Conservation (phyloP, 2,888 invertebrate genomes). For the Xanthia togata region DNA sequence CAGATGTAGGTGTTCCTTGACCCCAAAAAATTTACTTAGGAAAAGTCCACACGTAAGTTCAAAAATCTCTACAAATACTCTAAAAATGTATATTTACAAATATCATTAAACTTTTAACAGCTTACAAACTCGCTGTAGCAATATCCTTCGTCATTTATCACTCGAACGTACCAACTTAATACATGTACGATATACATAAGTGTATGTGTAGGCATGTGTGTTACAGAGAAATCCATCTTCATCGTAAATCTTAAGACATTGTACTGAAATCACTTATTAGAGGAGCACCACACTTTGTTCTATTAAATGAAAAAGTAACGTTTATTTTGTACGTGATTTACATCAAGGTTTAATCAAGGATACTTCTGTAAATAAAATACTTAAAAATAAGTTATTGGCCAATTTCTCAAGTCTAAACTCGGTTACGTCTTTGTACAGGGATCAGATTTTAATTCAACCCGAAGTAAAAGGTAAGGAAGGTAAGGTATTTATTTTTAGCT, state of each 20-base stretch:
- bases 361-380: neutral
- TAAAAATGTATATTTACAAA: conserved; percentile 20
- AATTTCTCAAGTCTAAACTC: neutral
- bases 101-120: conserved; percentile 29
- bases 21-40: neutral
- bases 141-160: conserved; percentile 56
- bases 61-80: neutral
- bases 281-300: neutral
- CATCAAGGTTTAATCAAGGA: neutral
- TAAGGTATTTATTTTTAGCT: too few species aligned
- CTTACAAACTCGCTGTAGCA: conserved; percentile 33
- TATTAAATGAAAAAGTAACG: neutral
- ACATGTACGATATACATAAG: neutral
- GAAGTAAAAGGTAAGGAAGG: neutral
- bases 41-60: neutral
- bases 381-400: neutral
- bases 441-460: neutral
- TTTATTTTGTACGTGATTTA: neutral
- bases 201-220: neutral
- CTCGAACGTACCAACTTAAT: conserved; percentile 13
- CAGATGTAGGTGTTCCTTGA: neutral
- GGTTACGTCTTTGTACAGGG: neutral
- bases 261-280: neutral
- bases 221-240: neutral
- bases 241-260: neutral